Base-by-base conservation (phyloP, 2,888 invertebrate species). In the Calliphora vomitoria region DNA sequence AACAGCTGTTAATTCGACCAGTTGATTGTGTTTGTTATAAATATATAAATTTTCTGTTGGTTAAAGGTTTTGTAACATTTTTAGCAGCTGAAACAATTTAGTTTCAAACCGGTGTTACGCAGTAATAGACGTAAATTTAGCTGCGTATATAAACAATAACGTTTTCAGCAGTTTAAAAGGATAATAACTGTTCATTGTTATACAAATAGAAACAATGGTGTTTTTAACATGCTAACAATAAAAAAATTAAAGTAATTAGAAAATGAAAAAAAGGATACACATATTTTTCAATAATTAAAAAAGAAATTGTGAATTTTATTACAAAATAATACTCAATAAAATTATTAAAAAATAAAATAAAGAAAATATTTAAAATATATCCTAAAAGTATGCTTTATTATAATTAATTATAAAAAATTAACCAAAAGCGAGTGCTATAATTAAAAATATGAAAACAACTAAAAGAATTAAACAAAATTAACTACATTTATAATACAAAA, bases 91-190 rank as follows among this genome's bases (percentile, higher is more conserved):
- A 6, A 38, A 53, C 35, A 69, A 55, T 88, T 90, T 89, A 92
- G 92, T 92, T 89, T 82, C 87, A 89, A 90, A 89, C 92, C 92
- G 92, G 92, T 90, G 89, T 89, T 91, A 87, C 88, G 88, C 87
- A 89, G 88, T 89, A 88, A 89, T 89, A 86, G 91, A 91, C 91
- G 91, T 88, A 35, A 18, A 38, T 31, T 31, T 18, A 10, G 5
- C 11, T 44, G 47, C 62, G 62, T 62, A 4, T 1, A 13, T 6
- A 35, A 35, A 18, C n/a, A 10, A n/a, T 38, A 72, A 64, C n/a
- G 38, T 35, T 50, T 38, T 13, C 18, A 62, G 4, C 38, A 3
- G 10, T 31, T 69, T 35, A 25, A 53, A 69, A 35, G 47, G 31
- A 38, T 35, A 71, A 11, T 71, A 38, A 10, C 18, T 55, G 55